Conservation (phyloP, 1,140 invertebrate species). For the Zophobas morio region DNA sequence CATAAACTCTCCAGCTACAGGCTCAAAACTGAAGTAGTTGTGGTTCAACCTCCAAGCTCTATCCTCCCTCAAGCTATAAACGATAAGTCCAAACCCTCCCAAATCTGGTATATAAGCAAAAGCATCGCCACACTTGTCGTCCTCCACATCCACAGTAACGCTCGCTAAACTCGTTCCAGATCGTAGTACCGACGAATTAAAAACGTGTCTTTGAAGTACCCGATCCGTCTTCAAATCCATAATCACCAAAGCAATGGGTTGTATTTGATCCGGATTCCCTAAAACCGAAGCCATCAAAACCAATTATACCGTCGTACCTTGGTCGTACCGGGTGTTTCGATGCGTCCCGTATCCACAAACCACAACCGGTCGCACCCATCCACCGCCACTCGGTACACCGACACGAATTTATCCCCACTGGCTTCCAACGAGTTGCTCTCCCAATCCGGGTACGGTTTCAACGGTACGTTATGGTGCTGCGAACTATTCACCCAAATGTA, state of each 20-base stretch:
- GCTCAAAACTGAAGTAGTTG: conserved; percentile 83
- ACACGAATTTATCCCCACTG: conserved; percentile 71
- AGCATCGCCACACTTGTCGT: conserved; percentile 74
- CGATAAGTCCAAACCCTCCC: conserved; percentile 76
- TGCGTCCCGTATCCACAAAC: conserved; percentile 80
- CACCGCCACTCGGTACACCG: conserved; percentile 77
- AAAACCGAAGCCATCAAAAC: conserved; percentile 55
- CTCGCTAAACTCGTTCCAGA: conserved; percentile 72
- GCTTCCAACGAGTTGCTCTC: conserved; percentile 72
- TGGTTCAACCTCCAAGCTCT: conserved; percentile 80
- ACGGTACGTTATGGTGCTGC: conserved; percentile 63
- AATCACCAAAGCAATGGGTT: conserved; percentile 75
- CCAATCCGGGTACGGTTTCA: conserved; percentile 77
- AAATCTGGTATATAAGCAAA: conserved; percentile 83
- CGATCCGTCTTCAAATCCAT: conserved; percentile 76
- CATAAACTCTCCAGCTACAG: conserved; percentile 77
- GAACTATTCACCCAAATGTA: conserved; percentile 71
- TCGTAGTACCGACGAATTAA: conserved; percentile 67
- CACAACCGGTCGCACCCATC: conserved; percentile 81
- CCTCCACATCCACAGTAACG: conserved; percentile 75
- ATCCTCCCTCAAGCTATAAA: conserved; percentile 76
- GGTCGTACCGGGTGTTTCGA: conserved; percentile 69
- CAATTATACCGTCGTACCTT: neutral
- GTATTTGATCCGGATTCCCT: conserved; percentile 72
- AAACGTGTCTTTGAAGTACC: conserved; percentile 67